These are phyloP conservation scores for Vidua chalybeata DNA, from an alignment of 2,113 vertebrate species.

Conservation along the genomic window DNA sequence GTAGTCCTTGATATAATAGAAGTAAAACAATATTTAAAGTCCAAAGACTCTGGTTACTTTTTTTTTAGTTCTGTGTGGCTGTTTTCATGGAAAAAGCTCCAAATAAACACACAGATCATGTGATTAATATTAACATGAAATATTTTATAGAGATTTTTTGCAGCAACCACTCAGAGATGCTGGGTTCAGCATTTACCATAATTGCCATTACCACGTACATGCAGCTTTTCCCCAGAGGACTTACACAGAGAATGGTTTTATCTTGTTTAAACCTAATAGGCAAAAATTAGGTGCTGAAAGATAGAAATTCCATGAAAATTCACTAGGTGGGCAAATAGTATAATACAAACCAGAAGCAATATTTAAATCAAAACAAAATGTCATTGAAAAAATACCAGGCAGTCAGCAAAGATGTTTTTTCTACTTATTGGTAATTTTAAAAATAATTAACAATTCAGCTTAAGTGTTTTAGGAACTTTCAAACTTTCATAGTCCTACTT, in stretches of 20 bases:
- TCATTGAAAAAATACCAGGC: neutral
- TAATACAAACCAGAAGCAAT: neutral
- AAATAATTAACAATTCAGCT: neutral
- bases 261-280: neutral
- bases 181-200: neutral
- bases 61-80: neutral
- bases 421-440: neutral
- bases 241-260: neutral
- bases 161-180: neutral
- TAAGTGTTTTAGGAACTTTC: neutral
- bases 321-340: neutral
- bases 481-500: neutral
- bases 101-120: neutral
- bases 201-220: neutral
- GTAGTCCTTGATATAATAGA: neutral
- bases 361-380: neutral
- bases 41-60: neutral
- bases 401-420: neutral
- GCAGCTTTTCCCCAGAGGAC: neutral
- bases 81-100: neutral
- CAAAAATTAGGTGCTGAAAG: neutral
- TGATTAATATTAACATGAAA: neutral
- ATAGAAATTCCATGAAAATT: neutral
- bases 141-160: neutral
- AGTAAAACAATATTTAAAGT: neutral